Base-by-base conservation (phyloP, 1,140 invertebrate species). In the Drosophila chauvacae region DNA sequence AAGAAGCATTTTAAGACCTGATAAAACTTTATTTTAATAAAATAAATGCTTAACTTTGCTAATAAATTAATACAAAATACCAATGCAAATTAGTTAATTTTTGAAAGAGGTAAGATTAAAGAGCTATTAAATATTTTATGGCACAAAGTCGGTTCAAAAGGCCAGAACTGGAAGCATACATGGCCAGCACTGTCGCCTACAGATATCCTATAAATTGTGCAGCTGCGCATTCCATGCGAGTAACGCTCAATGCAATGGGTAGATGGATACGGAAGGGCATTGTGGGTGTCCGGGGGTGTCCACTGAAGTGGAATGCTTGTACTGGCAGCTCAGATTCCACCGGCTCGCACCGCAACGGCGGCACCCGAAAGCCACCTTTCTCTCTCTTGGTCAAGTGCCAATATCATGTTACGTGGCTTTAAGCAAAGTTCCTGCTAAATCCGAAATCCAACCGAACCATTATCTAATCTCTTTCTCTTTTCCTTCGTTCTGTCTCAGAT, bases 151-250 rank as follows among this genome's bases (percentile, higher is more conserved):
- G 1, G 6, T 16, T 35, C 30, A 53, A 55, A 14, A 23, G 51
- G 14, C 33, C 33, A 35, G 30, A 23, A 14, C 7, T 18, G 33
- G 14, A 23, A 5, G 18, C 51, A 55, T 14, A 39, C 53, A 23
- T 39, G 53, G 53, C 37, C 59, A 62, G 23, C 47, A 41, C 53
- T 60, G 42, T 59, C 57, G 48, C 42, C 44, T 41, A 68, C 51
- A 74, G 80, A 79, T 80, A 80, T 77, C 75, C 83, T 68, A 87
- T 87, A 86, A 86, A 86, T 86, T 86, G 75, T 87, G 70, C 84
- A 88, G 70, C 65, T 87, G 83, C 80, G 83, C 80, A 83, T 88
- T 88, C 77, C 83, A 77, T 80, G 68, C 71, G 80, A 88, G 42
- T 83, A 86, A 74, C 71, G 42, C 64, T 69, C 64, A 88, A 77